These are phyloP conservation scores for Pangasius djambal DNA, from an alignment of 2,797 vertebrate species.

Conservation along the genomic window DNA sequence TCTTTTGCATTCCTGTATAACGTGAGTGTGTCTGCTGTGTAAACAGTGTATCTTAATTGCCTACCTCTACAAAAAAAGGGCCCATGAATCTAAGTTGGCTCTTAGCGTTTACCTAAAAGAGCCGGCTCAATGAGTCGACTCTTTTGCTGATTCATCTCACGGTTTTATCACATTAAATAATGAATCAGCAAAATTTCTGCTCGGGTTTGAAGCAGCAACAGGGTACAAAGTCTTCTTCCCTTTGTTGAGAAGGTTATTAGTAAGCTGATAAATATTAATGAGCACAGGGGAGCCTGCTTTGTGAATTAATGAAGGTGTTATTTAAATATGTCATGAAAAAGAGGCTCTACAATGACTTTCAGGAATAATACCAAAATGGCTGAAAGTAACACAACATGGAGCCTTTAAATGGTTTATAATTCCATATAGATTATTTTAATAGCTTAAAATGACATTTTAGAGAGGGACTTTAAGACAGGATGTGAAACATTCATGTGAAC, in stretches of 20 bases:
- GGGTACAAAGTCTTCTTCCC: background rate
- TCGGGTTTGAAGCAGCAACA: background rate
- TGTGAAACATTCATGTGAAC: too few species aligned
- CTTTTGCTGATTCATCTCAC: conserved; percentile 1
- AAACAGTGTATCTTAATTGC: background rate
- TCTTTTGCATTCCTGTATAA: background rate
- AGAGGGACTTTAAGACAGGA: background rate
- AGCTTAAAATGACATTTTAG: background rate
- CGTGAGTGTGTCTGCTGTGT: background rate
- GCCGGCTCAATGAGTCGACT: background rate
- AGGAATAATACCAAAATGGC: background rate
- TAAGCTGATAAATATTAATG: background rate
- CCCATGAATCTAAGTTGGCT: background rate
- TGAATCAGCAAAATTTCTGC: conserved; percentile 17
- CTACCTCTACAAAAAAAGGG: background rate
- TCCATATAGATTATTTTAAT: background rate
- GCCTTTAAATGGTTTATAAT: background rate
- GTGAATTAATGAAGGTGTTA: background rate
- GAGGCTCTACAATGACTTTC: too few species aligned
- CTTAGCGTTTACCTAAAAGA: background rate
- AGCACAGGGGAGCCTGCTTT: background rate
- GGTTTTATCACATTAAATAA: background rate
- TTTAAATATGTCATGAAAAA: background rate
- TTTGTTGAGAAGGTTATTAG: background rate
- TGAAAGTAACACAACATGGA: background rate